Evolutionary conservation across 2,113 vertebrate genomes (phyloP).

Genomic region (Lepidothrix coronata): DNA sequence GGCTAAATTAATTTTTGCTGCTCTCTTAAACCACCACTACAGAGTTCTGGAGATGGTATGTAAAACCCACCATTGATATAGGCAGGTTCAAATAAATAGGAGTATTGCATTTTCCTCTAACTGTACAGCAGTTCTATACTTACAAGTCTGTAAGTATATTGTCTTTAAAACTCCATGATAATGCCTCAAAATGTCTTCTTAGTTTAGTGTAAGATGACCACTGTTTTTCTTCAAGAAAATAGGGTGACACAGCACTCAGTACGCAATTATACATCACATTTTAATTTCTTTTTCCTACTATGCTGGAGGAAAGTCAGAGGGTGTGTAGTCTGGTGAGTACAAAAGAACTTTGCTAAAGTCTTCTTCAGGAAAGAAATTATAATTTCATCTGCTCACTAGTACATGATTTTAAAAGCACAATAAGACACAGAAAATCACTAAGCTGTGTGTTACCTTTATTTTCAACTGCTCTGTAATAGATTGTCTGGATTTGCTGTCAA

Average conservation of each 20-base stretch:
- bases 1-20: not conserved
- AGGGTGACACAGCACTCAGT: not conserved
- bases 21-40: not conserved
- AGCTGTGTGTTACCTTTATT: accelerated
- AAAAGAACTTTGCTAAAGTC: not conserved
- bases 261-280: not conserved
- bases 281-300: not conserved
- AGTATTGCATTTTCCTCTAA: not conserved
- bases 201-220: not conserved
- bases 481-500: not conserved
- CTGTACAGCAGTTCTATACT: not conserved
- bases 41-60: not conserved
- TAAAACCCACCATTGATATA: not conserved
- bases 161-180: not conserved
- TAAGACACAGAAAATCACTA: not conserved
- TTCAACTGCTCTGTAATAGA: not conserved
- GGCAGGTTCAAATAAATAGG: not conserved
- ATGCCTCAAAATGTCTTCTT: not conserved
- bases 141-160: not conserved
- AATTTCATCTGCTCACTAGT: not conserved
- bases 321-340: not conserved
- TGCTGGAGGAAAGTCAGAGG: not conserved
- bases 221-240: not conserved
- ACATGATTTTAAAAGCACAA: not conserved
- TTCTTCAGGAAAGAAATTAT: not conserved